Evolutionary conservation across 2,888 invertebrate genomes (phyloP), one percentile per base, ranked within the genome.

Genomic region (Mantis religiosa): DNA sequence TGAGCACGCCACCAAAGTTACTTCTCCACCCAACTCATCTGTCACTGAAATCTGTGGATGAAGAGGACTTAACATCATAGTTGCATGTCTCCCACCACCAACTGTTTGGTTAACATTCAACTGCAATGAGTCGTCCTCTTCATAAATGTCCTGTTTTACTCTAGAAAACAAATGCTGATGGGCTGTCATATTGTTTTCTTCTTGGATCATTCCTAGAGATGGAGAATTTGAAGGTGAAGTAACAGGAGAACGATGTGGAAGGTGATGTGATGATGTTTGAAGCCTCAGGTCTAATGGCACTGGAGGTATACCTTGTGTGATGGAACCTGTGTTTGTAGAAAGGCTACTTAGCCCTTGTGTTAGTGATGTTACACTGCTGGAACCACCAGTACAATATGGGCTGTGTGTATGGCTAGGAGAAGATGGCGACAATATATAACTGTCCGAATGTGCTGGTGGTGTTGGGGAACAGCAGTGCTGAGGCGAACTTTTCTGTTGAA

Each of bases 41-140:
- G 98, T 98, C 15, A 98, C 95, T 91, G 98, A 98, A 90, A 98
- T 98, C 93, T 98, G 98, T 0, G 98, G 98, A 92, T 97, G 96
- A 84, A 94, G 93, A 47, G 89, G 82, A 12, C 82, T 87, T 34
- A 84, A 87, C 30, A 82, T 27, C 28, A 47, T 30, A 28, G n/a
- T 28, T 15, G 41, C n/a, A 25, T 41, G 14, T 41, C 15, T 82
- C 28, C 27, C 34, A 30, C 27, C n/a, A 14, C 87, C 25, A 28
- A n/a, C 41, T 71, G 86, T 25, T 81, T n/a, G 28, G 28, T 81
- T 86, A 20, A 41, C 27, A 83, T 71, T 84, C 34, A 27, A 28
- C n/a, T 85, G 54, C 15, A 28, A 27, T 27, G 20, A 28, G 8
- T 71, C 86, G n/a, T 86, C 86, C 28, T 41, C 28, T 47, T 71